Evolutionary conservation across 2,888 invertebrate genomes (phyloP).

Genomic region (Phlogophora meticulosa): DNA sequence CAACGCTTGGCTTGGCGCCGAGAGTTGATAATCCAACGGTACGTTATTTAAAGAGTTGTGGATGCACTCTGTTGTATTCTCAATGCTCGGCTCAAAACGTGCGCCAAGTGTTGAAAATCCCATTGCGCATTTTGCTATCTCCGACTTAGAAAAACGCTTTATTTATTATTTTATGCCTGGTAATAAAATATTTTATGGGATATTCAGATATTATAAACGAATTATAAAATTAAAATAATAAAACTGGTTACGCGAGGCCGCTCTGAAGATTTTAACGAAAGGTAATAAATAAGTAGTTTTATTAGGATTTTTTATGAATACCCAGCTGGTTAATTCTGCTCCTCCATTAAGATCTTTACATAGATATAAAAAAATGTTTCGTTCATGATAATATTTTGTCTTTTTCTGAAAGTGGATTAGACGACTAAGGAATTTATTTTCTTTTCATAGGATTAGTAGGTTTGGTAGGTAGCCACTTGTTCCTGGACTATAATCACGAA

Average conservation of each 20-base stretch:
- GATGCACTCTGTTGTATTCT: too few species aligned
- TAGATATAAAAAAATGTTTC: constrained; percentile 6
- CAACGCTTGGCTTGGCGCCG: too few species aligned
- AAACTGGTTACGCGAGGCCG: constrained; percentile 1
- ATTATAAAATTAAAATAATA: constrained; percentile 12
- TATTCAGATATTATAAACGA: constrained; percentile 24
- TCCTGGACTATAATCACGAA: too few species aligned
- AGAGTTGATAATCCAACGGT: too few species aligned
- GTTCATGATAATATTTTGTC: neutral
- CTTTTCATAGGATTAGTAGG: too few species aligned
- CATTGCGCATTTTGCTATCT: too few species aligned
- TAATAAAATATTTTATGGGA: constrained; percentile 36
- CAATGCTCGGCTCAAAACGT: too few species aligned
- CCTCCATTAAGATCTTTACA: neutral
- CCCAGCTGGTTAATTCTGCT: neutral
- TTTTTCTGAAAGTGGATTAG: neutral
- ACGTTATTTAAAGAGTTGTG: too few species aligned
- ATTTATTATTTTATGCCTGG: constrained; percentile 23
- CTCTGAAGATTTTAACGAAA: neutral
- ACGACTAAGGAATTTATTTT: neutral
- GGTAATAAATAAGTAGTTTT: neutral
- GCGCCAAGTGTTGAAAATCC: too few species aligned
- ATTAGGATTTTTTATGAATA: neutral
- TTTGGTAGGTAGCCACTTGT: too few species aligned
- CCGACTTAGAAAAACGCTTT: neutral